Conservation (phyloP, 2,797 vertebrate genomes). For the Adrianichthys oophorus region DNA sequence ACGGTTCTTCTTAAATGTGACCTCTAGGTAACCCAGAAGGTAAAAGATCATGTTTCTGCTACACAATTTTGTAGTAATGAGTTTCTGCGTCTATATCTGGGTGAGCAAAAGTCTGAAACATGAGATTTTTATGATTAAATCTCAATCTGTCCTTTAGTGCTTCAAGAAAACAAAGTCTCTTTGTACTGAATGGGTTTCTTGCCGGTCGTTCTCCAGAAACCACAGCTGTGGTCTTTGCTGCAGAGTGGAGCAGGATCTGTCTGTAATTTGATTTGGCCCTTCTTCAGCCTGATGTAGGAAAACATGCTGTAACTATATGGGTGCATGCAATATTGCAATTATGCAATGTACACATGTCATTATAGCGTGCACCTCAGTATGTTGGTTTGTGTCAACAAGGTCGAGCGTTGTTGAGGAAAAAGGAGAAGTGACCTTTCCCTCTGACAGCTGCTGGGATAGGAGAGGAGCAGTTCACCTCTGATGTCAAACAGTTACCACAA, state of each 20-base stretch:
- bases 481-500: not conserved
- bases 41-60: conserved; percentile 22
- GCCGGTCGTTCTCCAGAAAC: conserved; percentile 15
- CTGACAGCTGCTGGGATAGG: conserved; percentile 5
- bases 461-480: not conserved
- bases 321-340: conserved; percentile 53
- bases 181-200: not conserved
- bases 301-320: conserved; percentile 32
- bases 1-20: not conserved
- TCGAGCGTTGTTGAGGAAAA: conserved; percentile 20
- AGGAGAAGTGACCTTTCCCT: not conserved
- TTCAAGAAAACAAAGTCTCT: conserved; percentile 13
- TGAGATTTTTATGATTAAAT: conserved; percentile 20
- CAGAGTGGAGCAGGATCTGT: conserved; percentile 2
- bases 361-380: conserved; percentile 36
- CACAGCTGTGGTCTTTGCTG: conserved; percentile 24
- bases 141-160: conserved; percentile 7
- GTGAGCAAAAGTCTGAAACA: conserved; percentile 17
- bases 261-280: conserved; percentile 29
- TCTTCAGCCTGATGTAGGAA: conserved; percentile 28
- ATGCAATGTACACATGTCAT: conserved; percentile 47
- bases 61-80: conserved; percentile 37
- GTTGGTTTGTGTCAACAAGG: conserved; percentile 33
- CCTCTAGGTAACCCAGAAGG: conserved; percentile 20
- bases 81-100: conserved; percentile 16